phyloP scores from a whole-genome alignment of 2,113 vertebrate genomes.

The Ptyas mucosa region DNA sequence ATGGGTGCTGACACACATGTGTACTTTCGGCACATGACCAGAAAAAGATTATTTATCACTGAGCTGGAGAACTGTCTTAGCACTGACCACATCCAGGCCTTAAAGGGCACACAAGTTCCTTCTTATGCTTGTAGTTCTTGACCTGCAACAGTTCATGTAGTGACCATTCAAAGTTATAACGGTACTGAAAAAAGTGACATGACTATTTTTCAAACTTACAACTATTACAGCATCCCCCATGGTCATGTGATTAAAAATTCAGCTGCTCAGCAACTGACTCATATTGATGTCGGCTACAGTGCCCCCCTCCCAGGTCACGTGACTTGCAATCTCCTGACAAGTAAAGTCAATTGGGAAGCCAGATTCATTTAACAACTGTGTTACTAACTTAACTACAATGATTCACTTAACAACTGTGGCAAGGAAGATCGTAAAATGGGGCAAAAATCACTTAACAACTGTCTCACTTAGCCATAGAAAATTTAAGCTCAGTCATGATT shows the following conservation, averaged over 20 bases:
- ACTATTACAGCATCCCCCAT: neutral
- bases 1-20: no score
- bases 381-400: neutral
- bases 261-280: neutral
- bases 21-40: no score
- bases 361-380: neutral
- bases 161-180: neutral
- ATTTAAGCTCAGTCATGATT: neutral
- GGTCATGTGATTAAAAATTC: neutral
- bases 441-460: neutral
- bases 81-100: neutral
- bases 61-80: neutral
- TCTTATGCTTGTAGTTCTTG: neutral
- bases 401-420: neutral
- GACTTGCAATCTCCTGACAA: neutral
- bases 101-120: neutral
- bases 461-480: neutral
- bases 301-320: neutral
- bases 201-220: neutral
- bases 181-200: neutral
- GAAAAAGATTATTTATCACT: no score
- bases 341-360: neutral
- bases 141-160: no score
- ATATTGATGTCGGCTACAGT: neutral
- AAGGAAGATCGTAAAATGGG: neutral